Conservation (phyloP, 1,140 invertebrate species). For the Psilanteris sp. region DNA sequence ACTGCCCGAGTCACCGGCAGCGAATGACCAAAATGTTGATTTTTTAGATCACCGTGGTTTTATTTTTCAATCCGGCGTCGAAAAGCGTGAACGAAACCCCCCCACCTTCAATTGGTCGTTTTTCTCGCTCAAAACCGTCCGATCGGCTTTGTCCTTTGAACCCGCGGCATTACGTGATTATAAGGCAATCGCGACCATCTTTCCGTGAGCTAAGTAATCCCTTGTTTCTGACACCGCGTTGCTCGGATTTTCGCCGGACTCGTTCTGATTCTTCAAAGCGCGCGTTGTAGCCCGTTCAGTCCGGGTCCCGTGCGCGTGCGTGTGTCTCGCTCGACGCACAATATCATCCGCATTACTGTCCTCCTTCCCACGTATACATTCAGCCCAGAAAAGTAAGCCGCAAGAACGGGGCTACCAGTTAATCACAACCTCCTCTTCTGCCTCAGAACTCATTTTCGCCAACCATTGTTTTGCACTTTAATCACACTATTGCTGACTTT, state of each 20-base stretch:
- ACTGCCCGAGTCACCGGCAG: too few relatives aligned
- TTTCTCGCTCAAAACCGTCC: too few relatives aligned
- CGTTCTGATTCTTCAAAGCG: constrained; percentile 68
- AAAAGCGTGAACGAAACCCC: too few relatives aligned
- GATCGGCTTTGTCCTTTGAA: too few relatives aligned
- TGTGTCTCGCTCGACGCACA: constrained; percentile 39
- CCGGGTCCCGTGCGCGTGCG: constrained; percentile 69
- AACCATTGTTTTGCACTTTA: constrained; percentile 17
- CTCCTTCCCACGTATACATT: constrained; percentile 40
- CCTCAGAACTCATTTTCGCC: constrained; percentile 32
- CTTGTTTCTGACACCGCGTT: constrained; percentile 58
- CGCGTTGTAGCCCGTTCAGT: constrained; percentile 69
- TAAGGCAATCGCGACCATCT: too few relatives aligned
- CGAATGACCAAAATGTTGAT: too few relatives aligned
- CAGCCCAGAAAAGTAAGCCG: constrained; percentile 45
- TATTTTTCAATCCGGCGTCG: too few relatives aligned
- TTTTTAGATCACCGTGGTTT: too few relatives aligned
- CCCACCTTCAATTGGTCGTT: too few relatives aligned
- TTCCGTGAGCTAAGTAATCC: constrained; percentile 22
- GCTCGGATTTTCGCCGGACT: constrained; percentile 71
- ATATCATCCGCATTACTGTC: constrained; percentile 40
- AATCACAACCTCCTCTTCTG: constrained; percentile 26
- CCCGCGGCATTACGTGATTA: too few relatives aligned
- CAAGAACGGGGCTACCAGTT: constrained; percentile 49
- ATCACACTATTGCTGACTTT: constrained; percentile 13